These are phyloP conservation scores for Siniperca scherzeri DNA, from an alignment of 2,797 vertebrate genomes.

Conservation along the genomic window DNA sequence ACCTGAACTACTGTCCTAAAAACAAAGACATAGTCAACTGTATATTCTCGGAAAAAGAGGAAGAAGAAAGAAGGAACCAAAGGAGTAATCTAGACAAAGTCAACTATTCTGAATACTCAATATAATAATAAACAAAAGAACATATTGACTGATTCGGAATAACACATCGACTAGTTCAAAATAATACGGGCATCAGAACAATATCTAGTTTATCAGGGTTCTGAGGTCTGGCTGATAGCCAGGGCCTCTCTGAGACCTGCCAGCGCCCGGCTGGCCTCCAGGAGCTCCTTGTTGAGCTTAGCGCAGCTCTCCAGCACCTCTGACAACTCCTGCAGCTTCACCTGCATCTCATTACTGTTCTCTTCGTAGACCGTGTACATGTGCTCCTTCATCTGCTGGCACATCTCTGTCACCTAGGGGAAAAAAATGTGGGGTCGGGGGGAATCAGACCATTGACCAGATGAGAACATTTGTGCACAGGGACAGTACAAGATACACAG, in stretches of 20 bases:
- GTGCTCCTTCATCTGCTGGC: conserved; percentile 70
- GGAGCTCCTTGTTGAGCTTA: conserved; percentile 71
- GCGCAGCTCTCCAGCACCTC: conserved; percentile 74
- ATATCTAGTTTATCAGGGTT: conserved; percentile 7
- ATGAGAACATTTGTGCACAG: neutral
- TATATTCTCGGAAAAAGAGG: conserved; percentile 3
- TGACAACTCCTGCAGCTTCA: conserved; percentile 72
- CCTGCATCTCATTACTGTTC: conserved; percentile 74
- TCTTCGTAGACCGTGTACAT: conserved; percentile 74
- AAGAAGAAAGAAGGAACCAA: neutral
- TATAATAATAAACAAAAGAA: conserved; percentile 17
- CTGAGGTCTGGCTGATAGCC: conserved; percentile 20
- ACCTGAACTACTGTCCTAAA: conserved; percentile 18
- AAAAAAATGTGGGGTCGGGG: neutral
- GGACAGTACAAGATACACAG: neutral
- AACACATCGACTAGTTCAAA: neutral
- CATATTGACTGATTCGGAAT: neutral
- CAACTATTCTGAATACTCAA: neutral
- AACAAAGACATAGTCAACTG: neutral
- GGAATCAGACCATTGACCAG: neutral
- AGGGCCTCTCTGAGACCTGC: conserved; percentile 60
- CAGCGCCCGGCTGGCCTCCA: conserved; percentile 66
- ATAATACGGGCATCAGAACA: neutral
- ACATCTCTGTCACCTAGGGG: conserved; percentile 65
- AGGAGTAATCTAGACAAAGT: neutral